Percentiles rank a stretch among this genome's conserved stretches.
Conservation (phyloP, 2,113 vertebrate species). For the Callospermophilus lateralis region DNA sequence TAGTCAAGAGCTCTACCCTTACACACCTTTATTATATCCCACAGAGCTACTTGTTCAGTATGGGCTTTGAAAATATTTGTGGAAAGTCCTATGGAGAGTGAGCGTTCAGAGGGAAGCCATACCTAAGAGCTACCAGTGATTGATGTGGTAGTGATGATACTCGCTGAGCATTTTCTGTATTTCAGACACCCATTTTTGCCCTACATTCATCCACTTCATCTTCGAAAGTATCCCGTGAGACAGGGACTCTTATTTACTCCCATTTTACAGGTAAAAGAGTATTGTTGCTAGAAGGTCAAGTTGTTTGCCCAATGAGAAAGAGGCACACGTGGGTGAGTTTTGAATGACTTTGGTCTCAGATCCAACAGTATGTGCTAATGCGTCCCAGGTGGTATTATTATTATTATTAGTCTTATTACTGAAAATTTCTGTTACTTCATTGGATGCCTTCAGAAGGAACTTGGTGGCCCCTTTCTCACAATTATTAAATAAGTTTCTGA, state of each 20-base stretch:
- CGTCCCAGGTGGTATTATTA: neutral
- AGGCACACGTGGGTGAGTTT: neutral
- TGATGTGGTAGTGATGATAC: neutral
- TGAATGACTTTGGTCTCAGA: neutral
- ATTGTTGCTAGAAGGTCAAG: too few relatives aligned
- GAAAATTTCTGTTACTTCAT: neutral
- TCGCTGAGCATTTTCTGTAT: neutral
- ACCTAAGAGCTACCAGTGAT: too few relatives aligned
- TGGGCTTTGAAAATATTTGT: neutral
- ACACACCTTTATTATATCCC: neutral
- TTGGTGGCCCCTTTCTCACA: neutral
- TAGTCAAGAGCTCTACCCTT: too few relatives aligned
- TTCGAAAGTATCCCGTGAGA: too few relatives aligned
- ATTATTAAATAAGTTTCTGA: neutral
- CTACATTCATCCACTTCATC: too few relatives aligned
- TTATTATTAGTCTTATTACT: neutral
- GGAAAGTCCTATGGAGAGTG: neutral
- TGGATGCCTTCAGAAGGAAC: neutral
- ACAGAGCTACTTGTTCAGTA: neutral
- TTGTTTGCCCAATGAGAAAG: too few relatives aligned
- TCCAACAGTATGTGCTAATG: fast-evolving
- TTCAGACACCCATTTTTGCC: too few relatives aligned
- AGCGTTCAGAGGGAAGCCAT: neutral
- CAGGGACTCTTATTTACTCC: too few relatives aligned
- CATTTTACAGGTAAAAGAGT: too few relatives aligned